A percentile compares a stretch with the other conserved stretches of the same genome.
Conservation (phyloP, 1,140 invertebrate genomes). For the Drosophila miranda region DNA sequence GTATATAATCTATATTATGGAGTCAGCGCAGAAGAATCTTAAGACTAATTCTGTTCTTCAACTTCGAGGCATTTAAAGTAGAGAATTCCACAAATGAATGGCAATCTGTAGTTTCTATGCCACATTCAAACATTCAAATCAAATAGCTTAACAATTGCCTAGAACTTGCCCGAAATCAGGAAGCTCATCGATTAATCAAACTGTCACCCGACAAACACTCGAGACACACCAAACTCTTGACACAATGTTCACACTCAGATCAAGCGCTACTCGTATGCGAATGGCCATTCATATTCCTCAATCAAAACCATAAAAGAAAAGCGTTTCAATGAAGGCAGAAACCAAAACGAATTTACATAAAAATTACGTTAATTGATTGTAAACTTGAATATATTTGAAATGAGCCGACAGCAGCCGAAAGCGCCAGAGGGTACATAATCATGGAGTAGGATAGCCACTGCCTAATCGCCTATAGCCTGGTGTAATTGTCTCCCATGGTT, state of each 20-base stretch:
- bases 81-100: neutral
- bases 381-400: constrained; percentile 34
- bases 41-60: too few relatives aligned
- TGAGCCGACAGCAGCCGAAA: constrained; percentile 28
- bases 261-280: neutral
- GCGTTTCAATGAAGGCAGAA: constrained; percentile 1
- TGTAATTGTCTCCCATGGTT: constrained; percentile 50
- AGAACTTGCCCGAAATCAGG: neutral
- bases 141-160: neutral
- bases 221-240: constrained; percentile 1
- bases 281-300: neutral
- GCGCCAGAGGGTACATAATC: constrained; percentile 6
- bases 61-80: too few relatives aligned
- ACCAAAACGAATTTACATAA: constrained; percentile 33
- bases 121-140: too few relatives aligned
- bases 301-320: constrained; percentile 25
- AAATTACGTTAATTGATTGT: constrained; percentile 50
- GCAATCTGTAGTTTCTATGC: too few relatives aligned
- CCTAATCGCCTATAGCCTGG: constrained; percentile 34
- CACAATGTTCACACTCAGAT: constrained; percentile 9
- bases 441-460: constrained; percentile 7
- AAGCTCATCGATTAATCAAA: constrained; percentile 12
- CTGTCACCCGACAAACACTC: constrained; percentile 7
- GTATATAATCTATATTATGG: too few relatives aligned
- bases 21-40: too few relatives aligned